A percentile compares a stretch with the other conserved stretches of the same genome.
Conservation (phyloP, 2,888 invertebrate genomes). For the Eurois occulta region DNA sequence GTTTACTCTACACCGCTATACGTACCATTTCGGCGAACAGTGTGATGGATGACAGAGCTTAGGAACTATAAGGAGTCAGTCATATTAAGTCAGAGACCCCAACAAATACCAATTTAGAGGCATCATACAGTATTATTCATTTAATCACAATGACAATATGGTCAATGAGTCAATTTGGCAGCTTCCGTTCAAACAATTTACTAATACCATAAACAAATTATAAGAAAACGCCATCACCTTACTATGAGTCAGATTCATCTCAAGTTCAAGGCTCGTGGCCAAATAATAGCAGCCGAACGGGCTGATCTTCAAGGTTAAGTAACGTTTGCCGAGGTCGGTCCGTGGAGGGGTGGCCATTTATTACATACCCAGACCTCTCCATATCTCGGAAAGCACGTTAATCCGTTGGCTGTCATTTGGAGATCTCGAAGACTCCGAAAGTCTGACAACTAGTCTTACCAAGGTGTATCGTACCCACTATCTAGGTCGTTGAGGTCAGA, state of each 20-base stretch:
- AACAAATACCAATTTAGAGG: not conserved
- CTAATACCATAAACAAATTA: conserved; percentile 4
- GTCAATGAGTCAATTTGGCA: conserved; percentile 4
- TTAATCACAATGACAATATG: conserved; percentile 4
- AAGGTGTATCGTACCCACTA: not conserved
- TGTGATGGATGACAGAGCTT: not conserved
- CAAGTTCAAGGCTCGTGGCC: not conserved
- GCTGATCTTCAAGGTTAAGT: not conserved
- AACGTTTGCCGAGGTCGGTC: not conserved
- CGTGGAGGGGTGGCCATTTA: not conserved
- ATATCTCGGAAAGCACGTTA: not conserved
- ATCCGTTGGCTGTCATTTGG: not conserved
- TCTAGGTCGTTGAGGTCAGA: not conserved
- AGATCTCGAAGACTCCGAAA: not conserved
- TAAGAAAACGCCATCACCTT: not conserved
- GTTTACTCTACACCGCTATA: not conserved
- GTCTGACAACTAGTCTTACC: not conserved
- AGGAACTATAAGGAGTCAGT: not conserved
- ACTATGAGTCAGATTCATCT: not conserved
- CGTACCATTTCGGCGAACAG: not conserved
- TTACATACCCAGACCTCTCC: not conserved
- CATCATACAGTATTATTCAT: not conserved
- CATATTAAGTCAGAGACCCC: not conserved
- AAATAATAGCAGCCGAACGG: not conserved
- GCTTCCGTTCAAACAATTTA: conserved; percentile 3